Evolutionary conservation across 2,113 vertebrate species (phyloP), one percentile per base, ranked within the genome.

Genomic region (Aythya baeri): DNA sequence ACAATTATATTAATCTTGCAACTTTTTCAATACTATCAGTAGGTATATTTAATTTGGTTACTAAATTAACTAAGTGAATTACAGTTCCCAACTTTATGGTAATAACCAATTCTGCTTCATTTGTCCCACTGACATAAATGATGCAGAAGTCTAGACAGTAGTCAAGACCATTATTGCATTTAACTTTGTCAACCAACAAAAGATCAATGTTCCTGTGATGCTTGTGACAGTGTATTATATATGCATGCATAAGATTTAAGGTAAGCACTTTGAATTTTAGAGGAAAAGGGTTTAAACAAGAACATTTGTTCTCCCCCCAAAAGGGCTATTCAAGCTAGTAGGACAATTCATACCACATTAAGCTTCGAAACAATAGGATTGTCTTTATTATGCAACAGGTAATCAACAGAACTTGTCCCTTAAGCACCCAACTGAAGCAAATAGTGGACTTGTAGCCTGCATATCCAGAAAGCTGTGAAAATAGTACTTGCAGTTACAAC

Each of bases 271-370:
- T 52, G 17, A 31, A 58, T 41, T 88, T 73, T 41, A 68, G 11
- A 66, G 44, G 41, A 2, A 59, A 89, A 59, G 6, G 6, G 21
- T 44, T 62, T n/a, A 72, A 77, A 27, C 23, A 43, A 12, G 5
- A 43, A 49, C 0, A 0, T 59, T 75, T 70, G 7, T n/a, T 65
- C 26, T 9, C 25, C 17, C 18, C 18, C 4, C 4, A n/a, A 38
- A 82, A 36, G 16, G 6, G 15, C 29, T 68, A 31, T 43, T 17
- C 9, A 46, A 72, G 17, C 36, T 52, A 55, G 29, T 21, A 58
- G 34, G 21, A 52, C 32, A 80, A 84, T 13, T 74, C 14, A 14
- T 13, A 75, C 7, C 22, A 54, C 26, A 29, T 4, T n/a, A 16
- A 78, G 41, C 41, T 67, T 34, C 1, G 1, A 43, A 46, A 70